A percentile compares a stretch with the other conserved stretches of the same genome.
Evolutionary conservation across 1,140 invertebrate species (phyloP).

Genomic region (Eueides isabella): DNA sequence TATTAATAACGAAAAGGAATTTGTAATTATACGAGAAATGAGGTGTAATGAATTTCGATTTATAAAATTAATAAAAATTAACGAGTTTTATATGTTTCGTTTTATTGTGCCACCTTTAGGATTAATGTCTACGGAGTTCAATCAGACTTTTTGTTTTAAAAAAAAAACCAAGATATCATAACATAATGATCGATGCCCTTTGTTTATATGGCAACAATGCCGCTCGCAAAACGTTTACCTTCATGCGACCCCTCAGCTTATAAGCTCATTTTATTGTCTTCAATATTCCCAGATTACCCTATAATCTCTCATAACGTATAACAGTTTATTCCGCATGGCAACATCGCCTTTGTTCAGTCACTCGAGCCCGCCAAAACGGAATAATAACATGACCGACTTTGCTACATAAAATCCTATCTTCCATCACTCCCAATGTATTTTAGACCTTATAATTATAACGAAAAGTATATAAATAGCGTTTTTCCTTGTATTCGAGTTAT

Average conservation of each 20-base stretch:
- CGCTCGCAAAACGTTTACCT: slow-evolving; percentile 58
- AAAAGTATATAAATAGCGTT: neutral
- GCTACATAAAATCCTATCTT: slow-evolving; percentile 40
- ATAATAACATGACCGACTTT: slow-evolving; percentile 69
- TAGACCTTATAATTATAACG: slow-evolving; percentile 30
- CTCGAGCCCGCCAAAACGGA: slow-evolving; percentile 73
- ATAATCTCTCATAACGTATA: slow-evolving; percentile 81
- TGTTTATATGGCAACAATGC: slow-evolving; percentile 53
- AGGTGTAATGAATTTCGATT: slow-evolving; percentile 81
- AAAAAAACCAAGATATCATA: slow-evolving; percentile 33
- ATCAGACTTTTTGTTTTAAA: slow-evolving; percentile 1
- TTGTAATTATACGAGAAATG: slow-evolving; percentile 77
- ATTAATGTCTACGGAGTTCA: neutral
- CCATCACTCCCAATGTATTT: slow-evolving; percentile 19
- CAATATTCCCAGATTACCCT: slow-evolving; percentile 80
- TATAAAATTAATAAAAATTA: slow-evolving; percentile 82
- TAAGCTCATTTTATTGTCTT: slow-evolving; percentile 81
- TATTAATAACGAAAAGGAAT: slow-evolving; percentile 76
- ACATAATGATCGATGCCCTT: slow-evolving; percentile 48
- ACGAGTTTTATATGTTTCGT: slow-evolving; percentile 73
- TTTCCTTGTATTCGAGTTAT: neutral
- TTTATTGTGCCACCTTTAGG: slow-evolving; percentile 43
- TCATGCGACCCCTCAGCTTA: slow-evolving; percentile 58
- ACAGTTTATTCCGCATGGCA: slow-evolving; percentile 81
- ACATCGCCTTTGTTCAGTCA: slow-evolving; percentile 77